Percentiles rank a stretch among this genome's conserved stretches.
These are phyloP conservation scores for Galerucella calmariensis DNA, from an alignment of 2,888 invertebrate genomes.

Conservation along the genomic window DNA sequence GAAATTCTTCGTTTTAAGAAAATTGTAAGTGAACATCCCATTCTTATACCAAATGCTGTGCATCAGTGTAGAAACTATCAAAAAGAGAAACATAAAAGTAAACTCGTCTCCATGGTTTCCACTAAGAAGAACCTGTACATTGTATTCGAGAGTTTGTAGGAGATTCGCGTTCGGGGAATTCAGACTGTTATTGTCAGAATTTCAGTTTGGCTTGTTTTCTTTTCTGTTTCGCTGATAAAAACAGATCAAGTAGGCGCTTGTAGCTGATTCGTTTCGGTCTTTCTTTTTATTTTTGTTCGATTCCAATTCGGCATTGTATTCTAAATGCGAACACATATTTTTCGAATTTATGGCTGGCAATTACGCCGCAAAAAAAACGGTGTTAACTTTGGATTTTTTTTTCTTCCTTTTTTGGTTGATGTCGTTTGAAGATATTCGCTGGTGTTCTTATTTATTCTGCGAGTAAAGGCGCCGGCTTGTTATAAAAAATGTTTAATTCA, in stretches of 20 bases:
- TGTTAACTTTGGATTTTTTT: conserved; percentile 29
- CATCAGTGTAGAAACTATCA: conserved; percentile 31
- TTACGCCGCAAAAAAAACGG: conserved; percentile 29
- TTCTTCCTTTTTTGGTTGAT: not conserved
- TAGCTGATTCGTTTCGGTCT: conserved; percentile 29
- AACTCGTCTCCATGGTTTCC: conserved; percentile 50
- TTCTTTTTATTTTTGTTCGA: conserved; percentile 38
- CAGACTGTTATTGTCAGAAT: conserved; percentile 64
- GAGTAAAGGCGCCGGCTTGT: conserved; percentile 25
- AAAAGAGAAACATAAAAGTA: conserved; percentile 45
- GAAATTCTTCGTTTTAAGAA: no score
- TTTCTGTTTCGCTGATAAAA: conserved; percentile 50
- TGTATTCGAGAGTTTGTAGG: conserved; percentile 63
- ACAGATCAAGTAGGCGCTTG: conserved; percentile 49
- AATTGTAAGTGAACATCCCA: no score
- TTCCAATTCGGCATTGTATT: conserved; percentile 46
- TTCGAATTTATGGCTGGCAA: conserved; percentile 33
- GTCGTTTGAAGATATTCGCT: conserved; percentile 27
- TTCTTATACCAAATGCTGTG: conserved; percentile 1
- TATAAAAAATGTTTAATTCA: conserved; percentile 9
- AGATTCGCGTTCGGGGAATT: conserved; percentile 65
- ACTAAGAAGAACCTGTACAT: conserved; percentile 58
- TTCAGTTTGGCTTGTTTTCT: conserved; percentile 59
- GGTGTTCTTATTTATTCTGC: conserved; percentile 23
- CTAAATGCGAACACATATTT: conserved; percentile 40